Conservation (phyloP, 2,888 invertebrate genomes). For the Leptinotarsa juncta region DNA sequence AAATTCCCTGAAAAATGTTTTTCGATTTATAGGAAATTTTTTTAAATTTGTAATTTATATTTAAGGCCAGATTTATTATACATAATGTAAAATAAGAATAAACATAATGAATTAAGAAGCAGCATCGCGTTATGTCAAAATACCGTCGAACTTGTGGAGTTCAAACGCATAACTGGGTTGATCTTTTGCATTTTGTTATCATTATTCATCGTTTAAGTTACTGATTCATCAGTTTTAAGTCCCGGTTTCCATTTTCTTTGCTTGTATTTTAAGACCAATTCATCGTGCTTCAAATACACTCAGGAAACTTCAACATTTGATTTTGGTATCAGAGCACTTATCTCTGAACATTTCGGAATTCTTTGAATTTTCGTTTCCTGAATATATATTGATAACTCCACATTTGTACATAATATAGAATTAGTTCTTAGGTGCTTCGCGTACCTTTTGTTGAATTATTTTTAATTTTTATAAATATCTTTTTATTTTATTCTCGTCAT, state of each 20-base stretch:
- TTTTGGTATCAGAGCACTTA: neutral
- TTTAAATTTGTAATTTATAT: constrained; percentile 59
- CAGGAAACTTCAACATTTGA: neutral
- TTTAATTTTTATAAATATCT: constrained; percentile 58
- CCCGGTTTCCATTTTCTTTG: neutral
- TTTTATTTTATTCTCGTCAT: constrained; percentile 63
- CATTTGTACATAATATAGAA: constrained; percentile 50
- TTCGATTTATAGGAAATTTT: constrained; percentile 50
- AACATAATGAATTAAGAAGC: constrained; percentile 46
- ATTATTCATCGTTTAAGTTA: neutral
- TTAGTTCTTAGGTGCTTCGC: constrained; percentile 62
- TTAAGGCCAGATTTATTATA: constrained; percentile 60
- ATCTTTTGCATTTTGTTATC: neutral
- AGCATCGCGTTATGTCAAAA: constrained; percentile 47
- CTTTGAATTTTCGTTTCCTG: constrained; percentile 14
- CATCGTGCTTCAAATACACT: neutral
- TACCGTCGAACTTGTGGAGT: constrained; percentile 44
- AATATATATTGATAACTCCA: constrained; percentile 20
- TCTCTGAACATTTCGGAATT: neutral
- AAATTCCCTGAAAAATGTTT: constrained; percentile 42
- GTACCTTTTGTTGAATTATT: constrained; percentile 63
- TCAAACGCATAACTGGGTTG: constrained; percentile 6
- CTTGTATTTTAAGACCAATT: neutral
- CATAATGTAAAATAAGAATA: constrained; percentile 63
- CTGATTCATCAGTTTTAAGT: neutral